A percentile compares a stretch with the other conserved stretches of the same genome.
Conservation (phyloP, 1,140 invertebrate genomes). For the Temnothorax nylanderi region DNA sequence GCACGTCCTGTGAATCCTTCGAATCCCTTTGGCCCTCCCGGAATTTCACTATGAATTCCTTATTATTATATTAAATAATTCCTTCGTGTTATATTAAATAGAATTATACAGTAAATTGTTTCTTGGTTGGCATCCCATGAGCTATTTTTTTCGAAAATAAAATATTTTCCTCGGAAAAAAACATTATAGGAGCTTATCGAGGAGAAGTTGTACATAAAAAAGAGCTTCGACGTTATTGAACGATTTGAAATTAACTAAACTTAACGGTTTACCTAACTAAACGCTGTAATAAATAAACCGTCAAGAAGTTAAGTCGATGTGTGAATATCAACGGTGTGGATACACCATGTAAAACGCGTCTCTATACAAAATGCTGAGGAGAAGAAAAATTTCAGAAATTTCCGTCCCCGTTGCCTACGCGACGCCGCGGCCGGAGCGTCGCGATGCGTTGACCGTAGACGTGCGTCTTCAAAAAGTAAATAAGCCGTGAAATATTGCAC, state of each 20-base stretch:
- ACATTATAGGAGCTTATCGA: background rate
- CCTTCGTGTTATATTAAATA: background rate
- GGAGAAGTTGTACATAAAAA: background rate
- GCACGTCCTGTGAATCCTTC: background rate
- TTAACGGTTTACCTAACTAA: background rate
- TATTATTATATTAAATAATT: no score
- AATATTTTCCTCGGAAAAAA: background rate
- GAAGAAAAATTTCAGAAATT: conserved; percentile 28
- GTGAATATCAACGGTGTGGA: background rate
- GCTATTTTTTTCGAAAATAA: background rate
- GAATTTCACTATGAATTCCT: conserved; percentile 30
- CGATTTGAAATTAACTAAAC: no score
- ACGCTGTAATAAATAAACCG: background rate
- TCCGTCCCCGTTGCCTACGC: conserved; percentile 8
- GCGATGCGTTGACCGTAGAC: conserved; percentile 33
- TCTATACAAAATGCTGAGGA: background rate
- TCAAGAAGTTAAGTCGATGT: background rate
- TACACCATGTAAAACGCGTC: background rate
- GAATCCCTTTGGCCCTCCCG: background rate
- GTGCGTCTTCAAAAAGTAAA: conserved; percentile 65
- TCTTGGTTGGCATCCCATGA: background rate
- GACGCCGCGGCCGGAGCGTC: background rate
- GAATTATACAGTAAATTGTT: background rate
- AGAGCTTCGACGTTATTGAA: background rate
- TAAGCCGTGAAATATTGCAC: conserved; percentile 73